Evolutionary conservation across 1,140 invertebrate species (phyloP).

Genomic region (Octopus sinensis): DNA sequence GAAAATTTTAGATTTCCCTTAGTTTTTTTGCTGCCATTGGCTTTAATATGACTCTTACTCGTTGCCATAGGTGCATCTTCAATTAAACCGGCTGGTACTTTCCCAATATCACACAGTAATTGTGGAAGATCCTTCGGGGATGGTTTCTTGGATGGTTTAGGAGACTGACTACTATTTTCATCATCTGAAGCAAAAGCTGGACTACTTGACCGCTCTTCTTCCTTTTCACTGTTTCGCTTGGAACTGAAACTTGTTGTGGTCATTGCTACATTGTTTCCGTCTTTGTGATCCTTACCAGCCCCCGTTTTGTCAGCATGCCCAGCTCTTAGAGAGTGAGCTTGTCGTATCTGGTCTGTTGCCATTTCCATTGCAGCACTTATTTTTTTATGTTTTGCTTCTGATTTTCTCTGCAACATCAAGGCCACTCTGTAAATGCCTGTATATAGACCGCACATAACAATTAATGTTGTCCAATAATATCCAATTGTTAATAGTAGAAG

Average conservation of each 20-base stretch:
- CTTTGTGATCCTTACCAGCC: neutral
- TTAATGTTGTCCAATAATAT: conserved; percentile 91
- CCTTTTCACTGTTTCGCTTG: conserved; percentile 49
- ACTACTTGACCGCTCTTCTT: conserved; percentile 86
- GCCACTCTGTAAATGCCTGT: conserved; percentile 97
- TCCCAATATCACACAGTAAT: neutral
- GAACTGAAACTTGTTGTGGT: conserved; percentile 46
- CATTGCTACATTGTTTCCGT: conserved; percentile 15
- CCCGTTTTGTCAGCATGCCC: neutral
- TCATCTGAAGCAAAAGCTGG: conserved; percentile 95
- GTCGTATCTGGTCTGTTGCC: conserved; percentile 18
- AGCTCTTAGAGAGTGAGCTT: neutral
- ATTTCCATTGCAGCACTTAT: conserved; percentile 49
- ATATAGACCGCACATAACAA: conserved; percentile 68
- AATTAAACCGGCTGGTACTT: neutral
- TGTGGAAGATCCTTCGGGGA: neutral
- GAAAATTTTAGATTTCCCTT: neutral
- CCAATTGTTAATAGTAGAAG: conserved; percentile 96
- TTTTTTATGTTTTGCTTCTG: conserved; percentile 70
- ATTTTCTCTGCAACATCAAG: conserved; percentile 96
- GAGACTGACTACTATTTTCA: conserved; percentile 57
- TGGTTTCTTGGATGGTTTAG: conserved; percentile 6
- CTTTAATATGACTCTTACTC: neutral
- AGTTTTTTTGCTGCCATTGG: neutral
- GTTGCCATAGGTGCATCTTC: neutral